A percentile compares a stretch with the other conserved stretches of the same genome.
phyloP scores from a whole-genome alignment of 2,113 vertebrate genomes.

The Camelus bactrianus region DNA sequence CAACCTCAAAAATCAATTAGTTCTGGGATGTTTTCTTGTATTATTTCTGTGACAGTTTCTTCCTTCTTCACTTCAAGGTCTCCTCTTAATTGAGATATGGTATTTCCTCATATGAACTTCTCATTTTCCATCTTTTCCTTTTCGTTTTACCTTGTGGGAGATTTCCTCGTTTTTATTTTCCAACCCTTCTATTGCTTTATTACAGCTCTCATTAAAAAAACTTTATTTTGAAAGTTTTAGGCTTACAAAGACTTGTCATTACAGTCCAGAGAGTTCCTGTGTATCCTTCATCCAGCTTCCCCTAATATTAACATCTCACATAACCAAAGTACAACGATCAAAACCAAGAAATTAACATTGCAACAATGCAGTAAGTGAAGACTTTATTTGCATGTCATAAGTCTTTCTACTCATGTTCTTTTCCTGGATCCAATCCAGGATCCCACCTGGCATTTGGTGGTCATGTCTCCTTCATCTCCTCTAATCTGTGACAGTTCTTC shows the following conservation, averaged over 20 bases:
- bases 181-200: neutral
- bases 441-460: neutral
- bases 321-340: neutral
- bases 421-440: neutral
- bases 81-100: neutral
- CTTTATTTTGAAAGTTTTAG: neutral
- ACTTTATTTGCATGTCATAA: neutral
- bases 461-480: neutral
- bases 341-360: neutral
- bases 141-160: neutral
- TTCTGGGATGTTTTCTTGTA: neutral
- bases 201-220: neutral
- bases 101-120: neutral
- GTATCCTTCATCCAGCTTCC: neutral
- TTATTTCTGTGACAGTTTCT: neutral
- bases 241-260: neutral
- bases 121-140: neutral
- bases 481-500: neutral
- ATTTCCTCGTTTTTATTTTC: neutral
- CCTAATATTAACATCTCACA: neutral
- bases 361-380: neutral
- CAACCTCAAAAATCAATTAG: neutral
- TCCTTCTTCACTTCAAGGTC: neutral
- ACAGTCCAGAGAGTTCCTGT: neutral
- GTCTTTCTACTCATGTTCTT: neutral